Conservation (phyloP, 2,113 vertebrate genomes). For the Drymodes brunneopygia region DNA sequence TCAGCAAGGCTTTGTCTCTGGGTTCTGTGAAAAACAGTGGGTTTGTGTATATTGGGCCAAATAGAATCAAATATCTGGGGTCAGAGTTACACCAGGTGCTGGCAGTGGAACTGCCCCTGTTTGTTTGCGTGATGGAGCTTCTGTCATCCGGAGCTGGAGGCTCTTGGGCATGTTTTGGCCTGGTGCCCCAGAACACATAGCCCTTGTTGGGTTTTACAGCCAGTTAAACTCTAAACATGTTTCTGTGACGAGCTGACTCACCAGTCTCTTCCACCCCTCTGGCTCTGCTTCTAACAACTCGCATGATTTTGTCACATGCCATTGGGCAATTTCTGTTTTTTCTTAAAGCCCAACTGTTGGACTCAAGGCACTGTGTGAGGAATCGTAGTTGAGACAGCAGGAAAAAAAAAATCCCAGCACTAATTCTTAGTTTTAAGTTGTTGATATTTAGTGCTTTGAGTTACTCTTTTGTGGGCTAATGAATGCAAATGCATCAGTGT, state of each 20-base stretch:
- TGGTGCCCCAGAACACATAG: background rate
- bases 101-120: background rate
- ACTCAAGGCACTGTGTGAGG: background rate
- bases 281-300: background rate
- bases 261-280: background rate
- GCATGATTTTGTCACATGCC: background rate
- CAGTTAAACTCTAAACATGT: constrained; percentile 13
- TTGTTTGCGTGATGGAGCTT: background rate
- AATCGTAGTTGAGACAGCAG: background rate
- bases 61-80: background rate
- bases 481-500: background rate
- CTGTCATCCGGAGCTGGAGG: background rate
- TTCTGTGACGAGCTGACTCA: constrained; percentile 25
- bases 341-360: background rate
- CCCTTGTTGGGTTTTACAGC: constrained; percentile 3
- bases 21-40: background rate
- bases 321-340: background rate
- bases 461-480: background rate
- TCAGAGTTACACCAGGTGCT: background rate
- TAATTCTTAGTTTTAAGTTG: background rate
- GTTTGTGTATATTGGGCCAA: background rate
- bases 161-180: background rate
- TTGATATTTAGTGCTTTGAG: background rate
- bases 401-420: background rate
- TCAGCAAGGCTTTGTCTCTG: background rate